Evolutionary conservation across 1,140 invertebrate species (phyloP).

Genomic region (Ostrea edulis): DNA sequence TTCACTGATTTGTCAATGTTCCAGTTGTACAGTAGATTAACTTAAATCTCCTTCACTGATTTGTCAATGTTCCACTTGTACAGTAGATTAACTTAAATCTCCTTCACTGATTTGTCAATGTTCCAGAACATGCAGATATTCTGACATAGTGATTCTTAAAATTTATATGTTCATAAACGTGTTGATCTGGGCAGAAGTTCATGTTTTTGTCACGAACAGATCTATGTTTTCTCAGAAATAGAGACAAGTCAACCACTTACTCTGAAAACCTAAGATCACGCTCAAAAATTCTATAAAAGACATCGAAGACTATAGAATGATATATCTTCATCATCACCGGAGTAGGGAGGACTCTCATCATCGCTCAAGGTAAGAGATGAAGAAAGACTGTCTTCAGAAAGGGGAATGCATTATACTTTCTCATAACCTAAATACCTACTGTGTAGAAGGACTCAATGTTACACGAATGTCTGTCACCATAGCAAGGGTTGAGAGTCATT

Average conservation of each 20-base stretch:
- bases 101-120: background rate
- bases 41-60: background rate
- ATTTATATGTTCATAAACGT: background rate
- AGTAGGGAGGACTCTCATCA: background rate
- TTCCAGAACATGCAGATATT: background rate
- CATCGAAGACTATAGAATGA: background rate
- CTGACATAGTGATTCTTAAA: background rate
- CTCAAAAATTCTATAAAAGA: background rate
- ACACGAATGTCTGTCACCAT: too few relatives aligned
- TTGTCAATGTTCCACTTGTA: background rate
- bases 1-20: background rate
- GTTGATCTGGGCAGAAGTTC: background rate
- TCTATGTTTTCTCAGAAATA: slow-evolving; percentile 20
- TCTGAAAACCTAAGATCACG: slow-evolving; percentile 15
- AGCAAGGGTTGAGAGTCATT: too few relatives aligned
- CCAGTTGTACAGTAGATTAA: background rate
- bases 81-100: background rate
- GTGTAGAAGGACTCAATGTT: too few relatives aligned
- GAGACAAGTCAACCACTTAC: background rate
- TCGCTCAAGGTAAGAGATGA: background rate
- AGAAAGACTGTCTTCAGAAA: background rate
- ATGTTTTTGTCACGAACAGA: background rate
- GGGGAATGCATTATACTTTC: too few relatives aligned
- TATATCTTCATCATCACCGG: background rate
- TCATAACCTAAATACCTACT: too few relatives aligned